Base-by-base conservation (phyloP, 2,113 vertebrate species). In the Sceloporus tristichus region DNA sequence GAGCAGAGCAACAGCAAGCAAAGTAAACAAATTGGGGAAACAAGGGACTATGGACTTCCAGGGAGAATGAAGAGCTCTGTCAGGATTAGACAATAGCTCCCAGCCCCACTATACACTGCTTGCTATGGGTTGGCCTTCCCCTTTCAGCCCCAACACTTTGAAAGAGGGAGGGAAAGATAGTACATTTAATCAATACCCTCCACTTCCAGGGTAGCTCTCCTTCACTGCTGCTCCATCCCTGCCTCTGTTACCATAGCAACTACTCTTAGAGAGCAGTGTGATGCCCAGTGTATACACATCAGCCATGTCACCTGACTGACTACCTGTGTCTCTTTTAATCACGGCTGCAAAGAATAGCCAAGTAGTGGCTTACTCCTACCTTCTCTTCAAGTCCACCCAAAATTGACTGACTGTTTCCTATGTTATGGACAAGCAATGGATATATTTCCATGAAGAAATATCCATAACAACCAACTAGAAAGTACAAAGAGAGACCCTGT, bases 181-280 rank as follows among this genome's bases (percentile, higher is more conserved):
- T 91, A 92, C 80, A 59, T 94, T 94, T 93, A 95, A 97, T 96
- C 96, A 91, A 96, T 96, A 94, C 34, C 86, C 91, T 93, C 92
- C 94, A 65, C 94, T 96, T 89, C 82, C 94, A 95, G 93, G 93
- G 92, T 95, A 94, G 88, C 91, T 85, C 95, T 93, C 91, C 93
- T 90, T 86, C 92, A 93, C 90, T 84, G 92, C 89, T 83, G 85
- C 94, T 96, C 90, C 91, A 92, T 93, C 95, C 95, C 95, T 93
- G 94, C 90, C 92, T 86, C 85, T 18, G 95, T 97, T 94, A 91
- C 96, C 96, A 97, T 97, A 92, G 95, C 95, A 97, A 97, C 96
- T 53, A 90, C 92, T 93, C 90, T 94, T 85, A 38, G 92, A 93
- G 91, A 91, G 91, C 91, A 92, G 93, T 91, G 78, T 93, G 90